Conservation (phyloP, 2,797 vertebrate species). For the Liasis olivaceus region DNA sequence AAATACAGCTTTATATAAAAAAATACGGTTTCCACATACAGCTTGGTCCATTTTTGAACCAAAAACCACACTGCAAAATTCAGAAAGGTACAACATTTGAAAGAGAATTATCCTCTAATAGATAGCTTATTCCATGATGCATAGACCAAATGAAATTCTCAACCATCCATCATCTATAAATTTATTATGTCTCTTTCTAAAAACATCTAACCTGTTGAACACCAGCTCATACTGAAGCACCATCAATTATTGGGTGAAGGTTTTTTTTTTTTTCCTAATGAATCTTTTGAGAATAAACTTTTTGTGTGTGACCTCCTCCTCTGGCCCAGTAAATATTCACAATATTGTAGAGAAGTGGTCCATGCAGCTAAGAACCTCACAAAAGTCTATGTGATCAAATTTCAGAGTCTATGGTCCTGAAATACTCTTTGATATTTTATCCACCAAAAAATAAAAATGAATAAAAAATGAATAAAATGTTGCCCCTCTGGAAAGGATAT, state of each 20-base stretch:
- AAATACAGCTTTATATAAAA: background rate
- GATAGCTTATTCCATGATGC: background rate
- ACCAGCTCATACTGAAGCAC: background rate
- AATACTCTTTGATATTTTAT: too few relatives aligned
- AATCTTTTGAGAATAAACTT: background rate
- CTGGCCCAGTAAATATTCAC: background rate
- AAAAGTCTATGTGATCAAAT: too few relatives aligned
- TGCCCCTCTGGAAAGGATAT: background rate
- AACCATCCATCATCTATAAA: background rate
- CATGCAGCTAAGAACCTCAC: background rate
- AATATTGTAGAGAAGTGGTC: background rate
- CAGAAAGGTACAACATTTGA: background rate
- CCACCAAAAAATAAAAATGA: background rate
- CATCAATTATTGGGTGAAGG: background rate
- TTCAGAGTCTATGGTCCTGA: too few relatives aligned
- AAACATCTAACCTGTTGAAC: background rate
- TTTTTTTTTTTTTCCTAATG: background rate
- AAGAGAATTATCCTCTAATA: background rate
- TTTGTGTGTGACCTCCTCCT: background rate
- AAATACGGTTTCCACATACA: background rate
- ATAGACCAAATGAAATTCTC: background rate
- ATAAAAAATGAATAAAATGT: background rate
- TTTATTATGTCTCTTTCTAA: background rate
- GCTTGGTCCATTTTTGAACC: background rate
- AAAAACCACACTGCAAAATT: background rate